Evolutionary conservation across 1,140 invertebrate genomes (phyloP).

Genomic region (Oryctes rhinoceros): DNA sequence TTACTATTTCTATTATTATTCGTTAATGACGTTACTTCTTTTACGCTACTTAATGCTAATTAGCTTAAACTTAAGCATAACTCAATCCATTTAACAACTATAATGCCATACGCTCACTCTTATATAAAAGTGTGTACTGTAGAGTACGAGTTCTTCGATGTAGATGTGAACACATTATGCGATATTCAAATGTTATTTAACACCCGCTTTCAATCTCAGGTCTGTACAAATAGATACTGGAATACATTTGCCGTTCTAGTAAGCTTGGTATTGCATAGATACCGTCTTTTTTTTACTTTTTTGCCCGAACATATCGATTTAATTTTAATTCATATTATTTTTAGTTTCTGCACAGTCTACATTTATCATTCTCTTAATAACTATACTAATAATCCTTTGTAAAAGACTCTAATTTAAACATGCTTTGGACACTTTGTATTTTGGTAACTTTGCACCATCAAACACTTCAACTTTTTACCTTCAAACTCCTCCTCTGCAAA

Average conservation of each 20-base stretch:
- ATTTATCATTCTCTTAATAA: slow-evolving; percentile 5
- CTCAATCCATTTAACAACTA: too few relatives aligned
- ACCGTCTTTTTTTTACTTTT: not conserved
- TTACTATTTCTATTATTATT: too few relatives aligned
- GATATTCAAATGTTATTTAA: too few relatives aligned
- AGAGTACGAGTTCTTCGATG: too few relatives aligned
- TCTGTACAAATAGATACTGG: not conserved
- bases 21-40: too few relatives aligned
- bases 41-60: too few relatives aligned
- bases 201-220: not conserved
- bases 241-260: not conserved
- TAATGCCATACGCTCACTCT: too few relatives aligned
- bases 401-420: slow-evolving; percentile 30
- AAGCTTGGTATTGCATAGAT: not conserved
- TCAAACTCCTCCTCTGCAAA: not conserved
- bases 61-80: too few relatives aligned
- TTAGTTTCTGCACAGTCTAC: not conserved
- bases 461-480: slow-evolving; percentile 38
- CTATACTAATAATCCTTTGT: not conserved
- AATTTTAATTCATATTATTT: not conserved
- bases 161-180: too few relatives aligned
- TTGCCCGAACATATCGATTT: not conserved
- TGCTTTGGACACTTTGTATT: slow-evolving; percentile 25
- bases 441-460: slow-evolving; percentile 57
- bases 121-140: too few relatives aligned